Evolutionary conservation across 92 coral and sea anemone genomes (phyloP), one percentile per base, ranked within the genome.

Genomic region (Palythoa grandiflora): DNA sequence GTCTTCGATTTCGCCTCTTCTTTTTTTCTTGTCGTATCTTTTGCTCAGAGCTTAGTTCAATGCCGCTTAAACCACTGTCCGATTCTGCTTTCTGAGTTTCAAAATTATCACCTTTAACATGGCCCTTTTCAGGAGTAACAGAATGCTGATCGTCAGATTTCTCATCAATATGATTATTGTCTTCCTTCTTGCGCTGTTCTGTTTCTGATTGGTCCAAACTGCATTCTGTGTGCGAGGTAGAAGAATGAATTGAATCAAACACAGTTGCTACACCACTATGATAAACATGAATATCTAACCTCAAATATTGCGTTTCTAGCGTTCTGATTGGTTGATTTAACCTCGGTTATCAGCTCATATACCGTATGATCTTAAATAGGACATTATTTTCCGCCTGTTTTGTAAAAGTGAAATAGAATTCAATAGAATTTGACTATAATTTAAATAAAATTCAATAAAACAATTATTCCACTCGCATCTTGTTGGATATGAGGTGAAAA

Each of bases 1-100:
- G 63, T 65, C 86, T 63, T 47, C 86, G 75, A 48, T 60, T 63
- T 19, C 86, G 75, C 35, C 16, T 81, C 38, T 81, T 81, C 74
- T 50, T 80, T 14, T 80, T 81, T 47, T 48, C 86, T 53, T 65
- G 86, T 66, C 20, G 57, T 14, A 36, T 48, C 10, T 66, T 75
- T 66, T 81, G 66, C 75, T 44, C 38, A 13, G 63, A 65, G 10
- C 47, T 81, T n/a, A 12, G 5, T 21, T 66, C 75, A 16, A 20
- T 52, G 53, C 10, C 75, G 66, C 63, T 78, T 35, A 59, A 59
- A 78, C 36, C 39, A 4, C 6, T 47, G 61, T 57, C 21, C 11
- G 21, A 36, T 35, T 78, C 71, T 38, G 0, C 17, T 16, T 13
- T 57, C 71, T 36, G 48, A 36, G 51, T 48, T 44, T 68, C 75